Conservation (phyloP, 2,888 invertebrate species). For the Octodonta nipae region DNA sequence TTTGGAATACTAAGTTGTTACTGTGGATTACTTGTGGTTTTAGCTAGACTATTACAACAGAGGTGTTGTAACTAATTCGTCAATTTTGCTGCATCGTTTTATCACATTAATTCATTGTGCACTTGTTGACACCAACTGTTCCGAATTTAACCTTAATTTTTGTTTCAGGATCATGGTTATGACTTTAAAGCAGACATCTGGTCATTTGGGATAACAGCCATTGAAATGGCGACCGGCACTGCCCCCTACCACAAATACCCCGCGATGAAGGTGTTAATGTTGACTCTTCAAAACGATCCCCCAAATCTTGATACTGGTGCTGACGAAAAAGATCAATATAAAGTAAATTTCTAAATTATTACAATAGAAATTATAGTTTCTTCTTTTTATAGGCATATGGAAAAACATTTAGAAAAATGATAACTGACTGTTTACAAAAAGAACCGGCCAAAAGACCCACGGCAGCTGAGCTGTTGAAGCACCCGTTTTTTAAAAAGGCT, state of each 20-base stretch:
- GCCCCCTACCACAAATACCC: constrained; percentile 98
- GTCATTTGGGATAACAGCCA: constrained; percentile 92
- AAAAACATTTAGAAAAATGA: constrained; percentile 93
- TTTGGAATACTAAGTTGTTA: too few species aligned
- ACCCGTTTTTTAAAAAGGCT: constrained; percentile 95
- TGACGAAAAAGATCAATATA: constrained; percentile 95
- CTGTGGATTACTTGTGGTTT: too few species aligned
- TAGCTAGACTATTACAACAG: too few species aligned
- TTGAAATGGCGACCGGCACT: constrained; percentile 96
- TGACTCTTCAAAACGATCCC: constrained; percentile 95
- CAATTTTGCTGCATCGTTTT: too few species aligned
- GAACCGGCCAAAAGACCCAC: constrained; percentile 89
- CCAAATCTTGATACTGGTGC: constrained; percentile 89
- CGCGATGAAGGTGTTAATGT: constrained; percentile 97
- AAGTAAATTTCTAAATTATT: constrained; percentile 34
- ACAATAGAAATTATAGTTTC: too few species aligned
- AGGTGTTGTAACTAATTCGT: too few species aligned
- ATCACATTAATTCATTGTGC: too few species aligned
- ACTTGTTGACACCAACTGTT: too few species aligned
- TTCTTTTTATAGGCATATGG: constrained; percentile 57
- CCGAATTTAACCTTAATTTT: constrained; percentile 2
- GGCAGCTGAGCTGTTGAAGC: constrained; percentile 87
- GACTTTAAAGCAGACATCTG: constrained; percentile 95
- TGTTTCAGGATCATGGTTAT: constrained; percentile 76
- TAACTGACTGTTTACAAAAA: constrained; percentile 90